phyloP scores from a whole-genome alignment of 2,113 vertebrate species.

The Petaurus breviceps region DNA sequence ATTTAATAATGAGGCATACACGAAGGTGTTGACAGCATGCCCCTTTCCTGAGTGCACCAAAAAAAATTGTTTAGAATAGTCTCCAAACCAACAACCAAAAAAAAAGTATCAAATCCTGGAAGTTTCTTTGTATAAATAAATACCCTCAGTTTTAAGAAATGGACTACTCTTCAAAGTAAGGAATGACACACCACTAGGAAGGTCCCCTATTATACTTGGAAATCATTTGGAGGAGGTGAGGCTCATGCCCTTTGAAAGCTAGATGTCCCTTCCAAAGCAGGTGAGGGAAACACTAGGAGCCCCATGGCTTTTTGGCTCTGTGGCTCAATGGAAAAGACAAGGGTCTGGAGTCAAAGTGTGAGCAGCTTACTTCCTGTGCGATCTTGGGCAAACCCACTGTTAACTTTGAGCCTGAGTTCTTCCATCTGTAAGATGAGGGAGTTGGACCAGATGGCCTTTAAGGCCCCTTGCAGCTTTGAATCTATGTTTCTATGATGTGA shows the following conservation, averaged over 20 bases:
- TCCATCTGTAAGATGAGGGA: background rate
- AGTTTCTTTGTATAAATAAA: background rate
- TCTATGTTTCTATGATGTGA: background rate
- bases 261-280: background rate
- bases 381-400: background rate
- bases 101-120: background rate
- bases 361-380: too few relatives aligned
- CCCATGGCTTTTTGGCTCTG: background rate
- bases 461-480: background rate
- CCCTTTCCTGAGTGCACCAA: background rate
- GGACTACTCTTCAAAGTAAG: background rate
- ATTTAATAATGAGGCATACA: background rate
- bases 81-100: background rate
- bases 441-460: background rate
- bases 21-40: background rate
- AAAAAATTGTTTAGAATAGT: background rate
- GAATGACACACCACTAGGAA: background rate
- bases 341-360: background rate
- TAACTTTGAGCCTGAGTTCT: background rate
- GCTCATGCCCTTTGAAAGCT: too few relatives aligned
- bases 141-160: background rate
- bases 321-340: background rate
- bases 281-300: background rate
- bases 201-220: background rate
- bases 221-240: background rate